These are phyloP conservation scores for Drosophila orena DNA, from an alignment of 1,140 invertebrate genomes.

Conservation along the genomic window DNA sequence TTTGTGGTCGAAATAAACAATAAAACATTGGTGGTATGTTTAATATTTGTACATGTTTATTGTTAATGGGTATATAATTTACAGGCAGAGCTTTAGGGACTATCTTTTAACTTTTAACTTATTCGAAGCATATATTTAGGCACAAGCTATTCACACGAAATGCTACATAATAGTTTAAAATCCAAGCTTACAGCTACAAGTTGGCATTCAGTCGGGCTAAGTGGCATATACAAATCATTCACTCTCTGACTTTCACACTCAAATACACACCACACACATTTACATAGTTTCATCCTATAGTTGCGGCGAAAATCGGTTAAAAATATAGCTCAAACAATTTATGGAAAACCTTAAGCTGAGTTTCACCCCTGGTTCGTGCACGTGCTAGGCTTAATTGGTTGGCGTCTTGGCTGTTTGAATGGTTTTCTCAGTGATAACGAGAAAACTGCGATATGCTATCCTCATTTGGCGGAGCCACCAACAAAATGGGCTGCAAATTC, in stretches of 20 bases:
- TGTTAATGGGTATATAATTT: constrained; percentile 67
- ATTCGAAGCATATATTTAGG: constrained; percentile 57
- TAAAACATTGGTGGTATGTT: constrained; percentile 45
- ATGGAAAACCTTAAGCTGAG: constrained; percentile 22
- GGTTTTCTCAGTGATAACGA: constrained; percentile 83
- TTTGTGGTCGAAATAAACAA: constrained; percentile 52
- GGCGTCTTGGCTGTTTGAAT: constrained; percentile 19
- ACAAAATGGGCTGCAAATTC: constrained; percentile 93
- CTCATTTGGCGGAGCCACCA: constrained; percentile 85
- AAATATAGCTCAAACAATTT: constrained; percentile 22
- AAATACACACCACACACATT: constrained; percentile 12
- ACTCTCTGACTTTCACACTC: constrained; percentile 29
- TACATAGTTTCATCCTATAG: constrained; percentile 10
- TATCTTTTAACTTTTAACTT: constrained; percentile 16
- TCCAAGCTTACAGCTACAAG: constrained; percentile 51
- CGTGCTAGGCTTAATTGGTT: constrained; percentile 34
- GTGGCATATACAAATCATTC: constrained; percentile 28
- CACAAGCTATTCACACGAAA: constrained; percentile 71
- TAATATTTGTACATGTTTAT: constrained; percentile 72
- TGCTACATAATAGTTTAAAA: constrained; percentile 46
- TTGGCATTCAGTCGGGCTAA: constrained; percentile 66
- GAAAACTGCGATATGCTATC: constrained; percentile 92
- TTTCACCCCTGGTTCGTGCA: constrained; percentile 23
- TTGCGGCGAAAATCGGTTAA: constrained; percentile 19
- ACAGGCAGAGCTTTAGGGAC: constrained; percentile 53